Conservation (phyloP, 2,797 vertebrate species). For the Chrysolophus pictus region DNA sequence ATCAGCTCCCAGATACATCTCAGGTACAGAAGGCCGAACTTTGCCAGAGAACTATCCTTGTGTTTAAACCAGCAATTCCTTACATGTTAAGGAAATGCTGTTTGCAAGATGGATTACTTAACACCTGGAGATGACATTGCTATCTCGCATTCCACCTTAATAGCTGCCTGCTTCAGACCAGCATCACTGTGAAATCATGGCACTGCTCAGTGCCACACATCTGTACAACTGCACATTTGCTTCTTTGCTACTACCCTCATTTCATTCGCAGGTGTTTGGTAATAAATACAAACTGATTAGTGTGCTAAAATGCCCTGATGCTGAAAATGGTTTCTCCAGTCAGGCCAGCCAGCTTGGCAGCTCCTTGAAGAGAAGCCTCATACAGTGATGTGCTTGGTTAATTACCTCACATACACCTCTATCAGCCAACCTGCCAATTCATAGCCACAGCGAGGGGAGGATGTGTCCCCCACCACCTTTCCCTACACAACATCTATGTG, state of each 20-base stretch:
- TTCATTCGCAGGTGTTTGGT: slow-evolving; percentile 65
- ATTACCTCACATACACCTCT: not conserved
- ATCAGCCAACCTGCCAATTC: slow-evolving; percentile 21
- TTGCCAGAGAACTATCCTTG: not conserved
- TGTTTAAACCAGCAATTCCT: not conserved
- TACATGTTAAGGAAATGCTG: not conserved
- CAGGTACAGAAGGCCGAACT: not conserved
- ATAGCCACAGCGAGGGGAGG: not conserved
- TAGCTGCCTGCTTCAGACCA: not conserved
- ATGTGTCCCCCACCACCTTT: not conserved
- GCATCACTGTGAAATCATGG: not conserved
- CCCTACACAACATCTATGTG: not conserved
- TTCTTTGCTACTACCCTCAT: not conserved
- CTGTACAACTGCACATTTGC: not conserved
- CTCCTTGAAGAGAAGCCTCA: slow-evolving; percentile 36
- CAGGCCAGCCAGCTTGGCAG: slow-evolving; percentile 52
- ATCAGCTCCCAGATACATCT: not conserved
- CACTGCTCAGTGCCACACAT: not conserved
- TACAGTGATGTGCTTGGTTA: not conserved
- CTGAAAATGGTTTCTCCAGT: slow-evolving; percentile 35
- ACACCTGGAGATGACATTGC: not conserved
- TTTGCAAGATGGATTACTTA: not conserved
- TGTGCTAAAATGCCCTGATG: slow-evolving; percentile 22
- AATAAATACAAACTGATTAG: slow-evolving; percentile 75
- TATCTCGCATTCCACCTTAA: not conserved